phyloP scores from a whole-genome alignment of 2,113 vertebrate genomes.

The Nyctibius bracteatus region DNA sequence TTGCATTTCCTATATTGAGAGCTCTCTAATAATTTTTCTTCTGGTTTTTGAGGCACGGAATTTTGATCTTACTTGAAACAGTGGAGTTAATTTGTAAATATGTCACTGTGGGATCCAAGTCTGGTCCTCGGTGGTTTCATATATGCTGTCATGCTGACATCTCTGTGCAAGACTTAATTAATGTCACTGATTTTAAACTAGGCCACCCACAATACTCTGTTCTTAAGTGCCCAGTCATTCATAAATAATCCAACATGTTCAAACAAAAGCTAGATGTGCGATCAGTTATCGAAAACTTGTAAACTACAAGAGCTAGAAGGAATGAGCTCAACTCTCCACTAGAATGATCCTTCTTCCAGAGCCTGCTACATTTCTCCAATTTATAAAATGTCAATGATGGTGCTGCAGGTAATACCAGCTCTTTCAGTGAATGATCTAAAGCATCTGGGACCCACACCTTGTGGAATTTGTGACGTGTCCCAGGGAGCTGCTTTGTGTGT shows the following conservation, averaged over 20 bases:
- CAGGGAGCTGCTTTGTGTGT: background rate
- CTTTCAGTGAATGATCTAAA: background rate
- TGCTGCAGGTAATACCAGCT: background rate
- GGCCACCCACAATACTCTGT: background rate
- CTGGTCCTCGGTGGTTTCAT: background rate
- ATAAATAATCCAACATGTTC: background rate
- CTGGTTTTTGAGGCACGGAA: background rate
- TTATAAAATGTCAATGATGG: background rate
- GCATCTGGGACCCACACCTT: background rate
- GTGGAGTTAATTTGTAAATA: background rate
- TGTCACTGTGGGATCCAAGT: background rate
- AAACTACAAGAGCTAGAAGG: background rate
- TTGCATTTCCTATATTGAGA: background rate
- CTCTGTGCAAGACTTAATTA: background rate
- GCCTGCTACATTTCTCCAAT: fast-evolving
- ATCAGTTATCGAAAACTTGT: background rate
- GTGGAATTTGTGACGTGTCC: background rate
- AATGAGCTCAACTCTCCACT: background rate
- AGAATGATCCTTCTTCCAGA: background rate
- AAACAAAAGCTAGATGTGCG: background rate
- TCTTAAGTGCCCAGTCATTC: background rate
- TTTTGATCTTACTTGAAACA: background rate
- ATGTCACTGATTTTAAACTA: background rate
- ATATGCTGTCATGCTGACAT: background rate
- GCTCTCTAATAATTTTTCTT: background rate